phyloP scores from a whole-genome alignment of 2,113 vertebrate genomes.

The Nipponia nippon region DNA sequence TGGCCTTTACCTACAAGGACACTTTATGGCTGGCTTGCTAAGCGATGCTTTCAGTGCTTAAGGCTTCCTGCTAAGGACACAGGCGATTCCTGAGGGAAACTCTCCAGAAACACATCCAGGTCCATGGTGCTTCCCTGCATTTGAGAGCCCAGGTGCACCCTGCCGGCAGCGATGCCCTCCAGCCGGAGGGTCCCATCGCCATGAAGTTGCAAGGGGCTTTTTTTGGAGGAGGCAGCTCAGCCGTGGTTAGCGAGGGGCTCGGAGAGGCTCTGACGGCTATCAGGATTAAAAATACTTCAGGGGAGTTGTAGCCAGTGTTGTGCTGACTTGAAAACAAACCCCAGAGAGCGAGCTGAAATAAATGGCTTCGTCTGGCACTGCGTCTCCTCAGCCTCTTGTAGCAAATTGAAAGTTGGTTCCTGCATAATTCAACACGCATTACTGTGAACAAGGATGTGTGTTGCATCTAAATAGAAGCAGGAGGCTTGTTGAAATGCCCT shows the following conservation, averaged over 20 bases:
- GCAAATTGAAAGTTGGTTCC: slow-evolving; percentile 56
- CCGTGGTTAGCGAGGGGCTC: background rate
- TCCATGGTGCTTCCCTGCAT: background rate
- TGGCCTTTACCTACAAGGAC: background rate
- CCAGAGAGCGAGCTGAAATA: slow-evolving; percentile 51
- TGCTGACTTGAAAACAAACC: slow-evolving; percentile 47
- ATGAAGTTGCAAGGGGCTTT: rapidly evolving
- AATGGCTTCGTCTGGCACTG: slow-evolving; percentile 57
- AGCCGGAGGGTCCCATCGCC: background rate
- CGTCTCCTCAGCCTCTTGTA: slow-evolving; percentile 35
- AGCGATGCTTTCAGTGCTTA: background rate
- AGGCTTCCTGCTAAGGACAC: background rate
- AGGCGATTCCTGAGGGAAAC: background rate
- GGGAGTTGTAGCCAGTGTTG: background rate
- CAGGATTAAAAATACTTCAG: slow-evolving; percentile 6
- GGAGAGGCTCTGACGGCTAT: background rate
- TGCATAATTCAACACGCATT: slow-evolving; percentile 63
- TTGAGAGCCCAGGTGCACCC: background rate
- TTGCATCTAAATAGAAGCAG: slow-evolving; percentile 55
- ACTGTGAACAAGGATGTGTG: slow-evolving; percentile 27
- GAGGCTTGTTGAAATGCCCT: slow-evolving; percentile 57
- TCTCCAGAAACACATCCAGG: background rate
- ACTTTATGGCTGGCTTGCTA: background rate
- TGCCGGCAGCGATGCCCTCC: background rate
- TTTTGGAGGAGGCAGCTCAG: background rate